Percentiles rank a stretch among this genome's conserved stretches.
phyloP scores from a whole-genome alignment of 2,797 vertebrate species.

The Propithecus perrieri region DNA sequence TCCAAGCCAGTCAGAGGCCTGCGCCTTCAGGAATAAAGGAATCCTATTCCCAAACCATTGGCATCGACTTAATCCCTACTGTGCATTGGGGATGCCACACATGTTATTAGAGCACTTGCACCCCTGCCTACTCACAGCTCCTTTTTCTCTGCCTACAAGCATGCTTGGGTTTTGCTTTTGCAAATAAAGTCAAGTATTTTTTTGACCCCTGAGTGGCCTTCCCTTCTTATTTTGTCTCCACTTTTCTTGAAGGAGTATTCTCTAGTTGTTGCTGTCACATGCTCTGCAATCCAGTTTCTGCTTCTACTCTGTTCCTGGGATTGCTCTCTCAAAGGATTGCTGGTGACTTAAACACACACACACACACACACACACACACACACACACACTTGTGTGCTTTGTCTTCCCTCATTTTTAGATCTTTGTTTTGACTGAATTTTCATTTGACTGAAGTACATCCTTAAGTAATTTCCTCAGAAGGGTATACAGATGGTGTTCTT shows the following conservation, averaged over 20 bases:
- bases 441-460: background rate
- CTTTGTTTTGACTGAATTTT: background rate
- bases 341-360: background rate
- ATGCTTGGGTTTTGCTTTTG: background rate
- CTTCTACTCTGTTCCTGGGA: background rate
- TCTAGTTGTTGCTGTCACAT: background rate
- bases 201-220: background rate
- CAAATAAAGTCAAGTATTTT: background rate
- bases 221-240: background rate
- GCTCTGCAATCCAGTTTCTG: background rate
- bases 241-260: background rate
- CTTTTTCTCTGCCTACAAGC: background rate
- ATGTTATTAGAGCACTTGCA: background rate
- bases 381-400: background rate
- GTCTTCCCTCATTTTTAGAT: slow-evolving; percentile 14
- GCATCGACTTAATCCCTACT: background rate
- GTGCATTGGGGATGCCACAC: background rate
- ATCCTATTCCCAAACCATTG: background rate
- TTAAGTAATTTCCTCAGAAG: background rate
- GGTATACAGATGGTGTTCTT: background rate
- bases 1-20: background rate
- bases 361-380: background rate
- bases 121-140: background rate
- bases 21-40: background rate
- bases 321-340: background rate